Evolutionary conservation across 2,797 vertebrate genomes (phyloP), one percentile per base, ranked within the genome.

Genomic region (Phoeniculus purpureus): DNA sequence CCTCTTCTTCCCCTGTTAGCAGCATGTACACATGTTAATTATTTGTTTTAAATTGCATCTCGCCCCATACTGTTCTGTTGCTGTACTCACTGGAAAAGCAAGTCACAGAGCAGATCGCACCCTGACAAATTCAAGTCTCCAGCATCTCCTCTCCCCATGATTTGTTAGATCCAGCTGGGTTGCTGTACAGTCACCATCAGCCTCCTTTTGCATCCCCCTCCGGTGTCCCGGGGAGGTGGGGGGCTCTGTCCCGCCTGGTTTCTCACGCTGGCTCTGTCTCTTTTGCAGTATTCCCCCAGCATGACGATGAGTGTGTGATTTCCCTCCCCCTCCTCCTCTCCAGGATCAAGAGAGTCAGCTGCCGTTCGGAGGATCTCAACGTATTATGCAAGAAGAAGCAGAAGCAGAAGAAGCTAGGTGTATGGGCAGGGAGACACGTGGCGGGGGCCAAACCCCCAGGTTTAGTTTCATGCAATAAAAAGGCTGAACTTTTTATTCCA

Each of bases 301-400:
- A 99, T 99, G 99, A 99, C 99, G 97, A 99, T 99, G 99, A 99
- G 99, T 82, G 99, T 99, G 98, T 99, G 99, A 99, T 96, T 91
- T 94, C 94, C 95, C 96, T 97, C 94, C 95, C 96, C 97, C 89
- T 96, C 96, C 97, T 97, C 97, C 97, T 96, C 97, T 97, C 97
- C 94, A 92, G 96, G 97, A 98, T 91, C 96, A 97, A 95, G 97
- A 97, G 88, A 96, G 97, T 98, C 98, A 97, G 98, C 98, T 98
- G 98, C 98, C 97, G 97, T 98, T 98, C 95, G 97, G 98, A 99
- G 98, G 98, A 97, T 97, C 97, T 97, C 97, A 96, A 97, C 97
- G 97, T 96, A 97, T 98, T 97, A 98, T 97, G 97, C 98, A 98
- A 97, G 98, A 98, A 83, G 94, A 90, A 45, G 89, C 92, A 94